Evolutionary conservation across 2,888 invertebrate genomes (phyloP), one percentile per base, ranked within the genome.

Genomic region (Syritta pipiens): DNA sequence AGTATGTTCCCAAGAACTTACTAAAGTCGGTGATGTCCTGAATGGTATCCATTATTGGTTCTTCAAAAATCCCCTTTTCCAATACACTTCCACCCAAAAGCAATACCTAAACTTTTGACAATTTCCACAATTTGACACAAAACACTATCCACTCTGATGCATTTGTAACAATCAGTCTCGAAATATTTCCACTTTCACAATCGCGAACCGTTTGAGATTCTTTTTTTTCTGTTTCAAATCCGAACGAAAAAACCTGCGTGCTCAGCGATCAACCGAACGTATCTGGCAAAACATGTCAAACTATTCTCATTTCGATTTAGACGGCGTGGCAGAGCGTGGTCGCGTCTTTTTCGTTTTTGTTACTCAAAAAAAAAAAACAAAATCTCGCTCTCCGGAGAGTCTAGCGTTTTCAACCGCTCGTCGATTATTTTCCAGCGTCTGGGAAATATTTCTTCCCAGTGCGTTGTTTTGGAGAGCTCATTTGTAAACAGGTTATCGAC

Each of bases 1-100:
- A n/a, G n/a, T n/a, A n/a, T n/a, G n/a, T 35, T 59, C 4, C n/a
- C n/a, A n/a, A n/a, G n/a, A 35, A 77, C 77, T 77, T 72, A 77
- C 77, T 59, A 9, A 77, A 77, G 60, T 77, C 72, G 14, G 77
- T 77, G 53, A 77, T 77, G 4, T 77, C 77, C 26, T 77, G 59
- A 60, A 77, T 65, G 4, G 77, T 53, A 72, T 72, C 77, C 77
- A 77, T 77, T 26, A 22, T 46, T 12, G n/a, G 10, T 2, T 5
- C n/a, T 9, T n/a, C 32, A 32, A n/a, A 14, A 7, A n/a, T n/a
- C n/a, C n/a, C n/a, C n/a, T n/a, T 9, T 37, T 14, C 19, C 37
- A 37, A 7, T 37, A 17, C n/a, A n/a, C n/a, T n/a, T n/a, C n/a
- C n/a, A n/a, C n/a, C n/a, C n/a, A n/a, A n/a, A n/a, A n/a, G n/a